Conservation (phyloP, 1,140 invertebrate species). For the Argopecten irradians region DNA sequence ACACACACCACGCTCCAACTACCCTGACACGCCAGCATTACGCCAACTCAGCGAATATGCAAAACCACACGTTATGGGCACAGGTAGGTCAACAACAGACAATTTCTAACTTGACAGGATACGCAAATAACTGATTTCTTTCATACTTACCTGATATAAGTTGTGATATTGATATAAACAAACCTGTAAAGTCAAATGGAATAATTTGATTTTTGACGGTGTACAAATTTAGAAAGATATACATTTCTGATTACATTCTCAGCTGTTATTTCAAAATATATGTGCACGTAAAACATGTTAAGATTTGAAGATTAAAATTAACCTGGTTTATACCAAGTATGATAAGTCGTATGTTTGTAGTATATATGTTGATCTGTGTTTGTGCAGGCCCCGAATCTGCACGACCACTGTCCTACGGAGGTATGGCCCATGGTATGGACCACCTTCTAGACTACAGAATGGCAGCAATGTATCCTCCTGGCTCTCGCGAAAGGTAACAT, state of each 20-base stretch:
- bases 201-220: no score
- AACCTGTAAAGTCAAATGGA: no score
- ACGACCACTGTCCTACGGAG: slow-evolving; percentile 51
- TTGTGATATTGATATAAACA: no score
- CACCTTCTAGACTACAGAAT: slow-evolving; percentile 78
- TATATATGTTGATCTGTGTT: slow-evolving; percentile 4
- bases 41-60: slow-evolving; percentile 85
- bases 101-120: background rate
- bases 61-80: slow-evolving; percentile 70
- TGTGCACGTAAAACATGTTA: no score
- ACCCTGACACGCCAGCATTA: slow-evolving; percentile 92
- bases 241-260: no score
- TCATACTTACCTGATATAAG: no score
- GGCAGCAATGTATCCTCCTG: slow-evolving; percentile 77
- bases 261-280: no score
- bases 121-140: no score
- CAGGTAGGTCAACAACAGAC: background rate
- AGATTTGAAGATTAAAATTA: no score
- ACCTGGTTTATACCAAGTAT: no score
- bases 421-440: slow-evolving; percentile 80
- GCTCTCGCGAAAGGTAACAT: slow-evolving; percentile 83
- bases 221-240: no score
- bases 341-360: no score
- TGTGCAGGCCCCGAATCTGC: slow-evolving; percentile 64
- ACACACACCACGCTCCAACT: slow-evolving; percentile 83